Base-by-base conservation (phyloP, 2,888 invertebrate species). In the Escarpia spicata region DNA sequence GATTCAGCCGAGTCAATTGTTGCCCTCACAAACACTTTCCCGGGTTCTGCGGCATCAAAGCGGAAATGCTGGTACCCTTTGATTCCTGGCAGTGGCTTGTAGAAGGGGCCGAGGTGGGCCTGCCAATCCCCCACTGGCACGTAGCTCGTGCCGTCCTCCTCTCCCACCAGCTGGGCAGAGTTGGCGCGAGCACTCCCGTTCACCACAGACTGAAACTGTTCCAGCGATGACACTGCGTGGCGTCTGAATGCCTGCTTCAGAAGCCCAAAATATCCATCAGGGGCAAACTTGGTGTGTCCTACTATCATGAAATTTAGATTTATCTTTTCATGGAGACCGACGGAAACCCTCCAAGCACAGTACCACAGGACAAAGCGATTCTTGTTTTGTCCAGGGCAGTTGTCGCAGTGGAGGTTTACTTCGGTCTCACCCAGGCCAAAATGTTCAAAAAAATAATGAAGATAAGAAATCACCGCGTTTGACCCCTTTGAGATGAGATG, bases 361-460 rank as follows among this genome's bases (percentile, higher is more conserved):
- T 37, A 37, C 37, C 37, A 92, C 58, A 52, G 52, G 52, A 52
- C 52, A 52, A 52, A 52, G 0, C 58, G 37, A 31, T 44, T 90
- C 26, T 75, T 95, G 95, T 19, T 94, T 94, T 12, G 92, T 60
- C 75, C 94, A 94, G 91, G 94, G 94, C n/a, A n/a, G n/a, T n/a
- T n/a, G 92, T 94, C 94, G 91, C 94, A 92, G 75, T 94, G 93
- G 10, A 94, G 91, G 19, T 93, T n/a, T 0, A 92, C 92, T 60
- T 93, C 31, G 12, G 37, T 93, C 92, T 94, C 94, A 43, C 94
- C 94, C 91, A 94, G 92, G 2, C 94, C 94, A 92, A 92, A 93
- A 43, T 93, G 37, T 43, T 92, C 90, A 0, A 60, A 94, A 94
- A 93, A 94, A 91, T 94, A 93, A 19, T 60, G 60, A 60, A 60